phyloP scores from a whole-genome alignment of 2,797 vertebrate genomes.

The Scolopax bukidnonensis region DNA sequence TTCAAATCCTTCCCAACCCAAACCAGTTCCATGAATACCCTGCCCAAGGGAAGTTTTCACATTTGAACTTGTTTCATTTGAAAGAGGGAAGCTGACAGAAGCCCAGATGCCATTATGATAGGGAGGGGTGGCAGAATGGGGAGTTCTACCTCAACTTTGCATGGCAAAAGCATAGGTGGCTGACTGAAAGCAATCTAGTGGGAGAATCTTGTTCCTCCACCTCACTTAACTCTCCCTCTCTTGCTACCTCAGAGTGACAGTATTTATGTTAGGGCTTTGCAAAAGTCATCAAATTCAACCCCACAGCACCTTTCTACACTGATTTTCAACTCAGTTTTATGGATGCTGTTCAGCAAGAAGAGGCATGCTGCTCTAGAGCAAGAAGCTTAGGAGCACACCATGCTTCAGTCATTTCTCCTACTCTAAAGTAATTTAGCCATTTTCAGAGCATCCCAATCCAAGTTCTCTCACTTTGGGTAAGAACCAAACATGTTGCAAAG shows the following conservation, averaged over 20 bases:
- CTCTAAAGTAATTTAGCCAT: background rate
- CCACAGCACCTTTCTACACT: background rate
- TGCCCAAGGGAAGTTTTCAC: background rate
- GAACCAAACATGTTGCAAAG: background rate
- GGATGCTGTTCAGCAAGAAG: background rate
- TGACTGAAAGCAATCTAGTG: constrained; percentile 13
- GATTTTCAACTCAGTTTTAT: background rate
- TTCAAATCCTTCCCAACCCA: background rate
- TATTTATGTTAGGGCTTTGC: background rate
- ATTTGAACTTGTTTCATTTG: background rate
- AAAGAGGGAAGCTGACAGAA: background rate
- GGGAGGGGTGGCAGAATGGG: background rate
- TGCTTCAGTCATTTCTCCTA: background rate
- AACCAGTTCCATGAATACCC: background rate
- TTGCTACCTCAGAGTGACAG: background rate
- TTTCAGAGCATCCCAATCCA: background rate
- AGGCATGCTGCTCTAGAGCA: background rate
- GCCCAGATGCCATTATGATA: background rate
- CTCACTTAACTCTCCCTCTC: background rate
- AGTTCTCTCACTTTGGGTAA: background rate
- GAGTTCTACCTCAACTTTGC: background rate
- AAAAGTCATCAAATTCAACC: background rate
- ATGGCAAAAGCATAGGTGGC: constrained; percentile 14
- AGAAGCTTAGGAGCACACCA: background rate
- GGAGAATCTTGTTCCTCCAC: background rate